These are phyloP conservation scores for Corapipo altera DNA, from an alignment of 2,113 vertebrate species.

Conservation along the genomic window DNA sequence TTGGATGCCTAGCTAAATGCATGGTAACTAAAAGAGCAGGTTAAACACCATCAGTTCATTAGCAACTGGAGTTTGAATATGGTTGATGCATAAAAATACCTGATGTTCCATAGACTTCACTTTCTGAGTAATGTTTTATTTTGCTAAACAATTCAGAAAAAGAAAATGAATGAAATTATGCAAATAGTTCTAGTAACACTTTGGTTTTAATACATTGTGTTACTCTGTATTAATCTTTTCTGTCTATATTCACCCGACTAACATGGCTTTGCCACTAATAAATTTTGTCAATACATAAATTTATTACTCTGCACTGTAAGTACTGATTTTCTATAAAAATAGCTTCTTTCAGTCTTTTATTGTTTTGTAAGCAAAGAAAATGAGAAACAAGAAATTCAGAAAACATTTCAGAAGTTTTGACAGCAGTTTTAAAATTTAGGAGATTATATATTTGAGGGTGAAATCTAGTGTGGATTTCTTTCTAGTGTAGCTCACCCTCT, in stretches of 20 bases:
- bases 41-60: background rate
- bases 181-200: background rate
- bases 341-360: background rate
- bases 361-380: background rate
- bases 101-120: background rate
- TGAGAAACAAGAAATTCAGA: background rate
- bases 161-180: background rate
- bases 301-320: background rate
- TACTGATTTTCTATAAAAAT: background rate
- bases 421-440: background rate
- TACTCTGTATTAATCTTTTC: background rate
- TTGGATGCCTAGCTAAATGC: background rate
- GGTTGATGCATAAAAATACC: background rate
- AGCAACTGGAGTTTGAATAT: background rate
- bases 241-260: background rate
- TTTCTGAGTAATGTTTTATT: background rate
- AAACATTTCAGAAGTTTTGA: background rate
- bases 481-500: background rate
- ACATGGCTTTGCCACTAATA: background rate
- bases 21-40: background rate
- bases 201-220: background rate
- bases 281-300: background rate
- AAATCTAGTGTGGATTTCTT: background rate
- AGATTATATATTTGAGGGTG: background rate
- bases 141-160: background rate